A percentile compares a stretch with the other conserved stretches of the same genome.
Conservation (phyloP, 2,797 vertebrate species). For the Rhincodon typus region DNA sequence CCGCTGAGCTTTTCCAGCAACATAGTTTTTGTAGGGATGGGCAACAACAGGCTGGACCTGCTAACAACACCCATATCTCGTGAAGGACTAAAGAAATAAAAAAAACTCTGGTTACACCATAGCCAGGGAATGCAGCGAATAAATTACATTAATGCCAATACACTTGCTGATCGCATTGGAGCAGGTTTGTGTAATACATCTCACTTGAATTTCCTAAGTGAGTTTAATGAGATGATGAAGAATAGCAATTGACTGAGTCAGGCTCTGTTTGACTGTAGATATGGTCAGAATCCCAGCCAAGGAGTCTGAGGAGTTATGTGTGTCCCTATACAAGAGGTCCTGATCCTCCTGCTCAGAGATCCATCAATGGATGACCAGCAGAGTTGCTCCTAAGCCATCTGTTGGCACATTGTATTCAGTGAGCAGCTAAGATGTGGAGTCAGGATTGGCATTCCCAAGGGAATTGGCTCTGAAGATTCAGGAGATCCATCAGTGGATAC, state of each 20-base stretch:
- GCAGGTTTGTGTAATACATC: neutral
- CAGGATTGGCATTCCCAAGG: neutral
- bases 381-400: no score
- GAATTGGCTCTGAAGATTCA: neutral
- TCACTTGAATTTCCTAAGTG: neutral
- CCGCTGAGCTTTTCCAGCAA: no score
- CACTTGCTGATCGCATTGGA: neutral
- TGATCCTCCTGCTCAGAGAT: neutral
- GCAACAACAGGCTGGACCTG: no score
- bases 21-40: no score
- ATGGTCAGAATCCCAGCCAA: neutral
- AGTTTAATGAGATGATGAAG: neutral
- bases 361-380: no score
- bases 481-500: neutral
- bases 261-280: neutral
- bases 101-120: neutral
- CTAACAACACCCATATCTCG: no score
- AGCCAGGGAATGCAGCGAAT: neutral
- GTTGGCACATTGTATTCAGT: neutral
- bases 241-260: neutral
- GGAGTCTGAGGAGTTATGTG: neutral
- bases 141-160: neutral
- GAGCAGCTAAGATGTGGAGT: neutral
- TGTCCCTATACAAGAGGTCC: neutral
- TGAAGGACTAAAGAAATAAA: no score